Evolutionary conservation across 2,797 vertebrate species (phyloP).

Genomic region (Ficedula albicollis): DNA sequence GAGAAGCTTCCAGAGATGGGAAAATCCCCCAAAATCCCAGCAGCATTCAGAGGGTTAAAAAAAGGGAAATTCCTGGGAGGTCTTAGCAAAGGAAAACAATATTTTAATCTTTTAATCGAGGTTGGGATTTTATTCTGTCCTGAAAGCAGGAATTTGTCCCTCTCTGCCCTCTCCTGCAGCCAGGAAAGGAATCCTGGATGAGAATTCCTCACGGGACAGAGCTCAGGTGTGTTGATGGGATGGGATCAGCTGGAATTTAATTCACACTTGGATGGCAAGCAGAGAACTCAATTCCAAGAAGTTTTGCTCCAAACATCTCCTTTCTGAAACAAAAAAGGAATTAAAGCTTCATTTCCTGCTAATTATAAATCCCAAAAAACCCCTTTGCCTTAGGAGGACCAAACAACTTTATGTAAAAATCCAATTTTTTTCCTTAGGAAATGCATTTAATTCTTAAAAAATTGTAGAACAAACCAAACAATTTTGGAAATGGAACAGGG

Average conservation of each 20-base stretch:
- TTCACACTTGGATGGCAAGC: neutral
- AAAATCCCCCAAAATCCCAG: neutral
- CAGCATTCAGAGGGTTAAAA: neutral
- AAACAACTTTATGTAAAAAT: neutral
- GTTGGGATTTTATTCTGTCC: neutral
- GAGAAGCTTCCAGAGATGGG: neutral
- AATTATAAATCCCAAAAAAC: neutral
- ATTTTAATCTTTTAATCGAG: neutral
- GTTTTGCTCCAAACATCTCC: neutral
- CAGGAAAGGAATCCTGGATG: neutral
- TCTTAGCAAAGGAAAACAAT: fast-evolving
- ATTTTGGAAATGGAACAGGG: neutral
- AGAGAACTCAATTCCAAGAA: neutral
- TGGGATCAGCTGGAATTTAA: neutral
- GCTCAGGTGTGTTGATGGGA: neutral
- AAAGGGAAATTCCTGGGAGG: neutral
- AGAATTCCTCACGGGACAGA: neutral
- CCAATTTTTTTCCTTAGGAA: neutral
- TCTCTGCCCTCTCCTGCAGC: neutral
- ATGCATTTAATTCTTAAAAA: neutral
- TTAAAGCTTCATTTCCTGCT: neutral
- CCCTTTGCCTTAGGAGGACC: neutral
- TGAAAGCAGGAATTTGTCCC: neutral
- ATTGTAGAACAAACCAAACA: neutral
- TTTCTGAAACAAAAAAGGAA: neutral